phyloP scores from a whole-genome alignment of 92 coral and sea anemone species.

The Phenganax marumi region DNA sequence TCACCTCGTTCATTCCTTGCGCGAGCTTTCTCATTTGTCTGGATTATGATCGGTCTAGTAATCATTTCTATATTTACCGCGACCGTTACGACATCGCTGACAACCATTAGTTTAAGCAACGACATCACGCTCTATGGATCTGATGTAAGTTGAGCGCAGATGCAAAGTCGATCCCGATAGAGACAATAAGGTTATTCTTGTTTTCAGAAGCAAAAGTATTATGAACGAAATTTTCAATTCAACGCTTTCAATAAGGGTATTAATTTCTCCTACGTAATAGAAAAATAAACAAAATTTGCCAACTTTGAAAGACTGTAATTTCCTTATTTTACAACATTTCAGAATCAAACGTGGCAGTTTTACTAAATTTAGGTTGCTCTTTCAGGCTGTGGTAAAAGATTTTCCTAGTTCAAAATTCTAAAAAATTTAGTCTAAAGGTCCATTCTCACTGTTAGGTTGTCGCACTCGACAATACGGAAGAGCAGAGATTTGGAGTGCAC shows the following conservation, averaged over 20 bases:
- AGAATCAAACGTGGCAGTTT: too few species aligned
- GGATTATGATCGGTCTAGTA: conserved; percentile 99
- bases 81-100: conserved; percentile 94
- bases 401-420: too few species aligned
- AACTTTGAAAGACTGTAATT: too few species aligned
- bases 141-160: conserved; percentile 64
- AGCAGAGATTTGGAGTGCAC: conserved; percentile 93
- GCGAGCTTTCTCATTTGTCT: conserved; percentile 91
- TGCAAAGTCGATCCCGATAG: background rate
- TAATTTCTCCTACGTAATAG: too few species aligned
- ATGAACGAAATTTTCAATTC: background rate
- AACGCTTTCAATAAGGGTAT: too few species aligned
- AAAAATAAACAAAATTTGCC: too few species aligned
- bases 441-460: conserved; percentile 64
- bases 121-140: conserved; percentile 97
- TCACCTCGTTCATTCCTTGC: conserved; percentile 98
- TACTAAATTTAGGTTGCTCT: too few species aligned
- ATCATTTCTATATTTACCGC: conserved; percentile 98
- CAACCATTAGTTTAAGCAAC: conserved; percentile 95
- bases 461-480: conserved; percentile 97
- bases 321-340: too few species aligned
- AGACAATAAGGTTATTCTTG: background rate
- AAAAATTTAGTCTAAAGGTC: too few species aligned
- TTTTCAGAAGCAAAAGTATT: background rate
- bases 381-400: too few species aligned